Base-by-base conservation (phyloP, 2,797 vertebrate species). In the Chloroceryle inda region DNA sequence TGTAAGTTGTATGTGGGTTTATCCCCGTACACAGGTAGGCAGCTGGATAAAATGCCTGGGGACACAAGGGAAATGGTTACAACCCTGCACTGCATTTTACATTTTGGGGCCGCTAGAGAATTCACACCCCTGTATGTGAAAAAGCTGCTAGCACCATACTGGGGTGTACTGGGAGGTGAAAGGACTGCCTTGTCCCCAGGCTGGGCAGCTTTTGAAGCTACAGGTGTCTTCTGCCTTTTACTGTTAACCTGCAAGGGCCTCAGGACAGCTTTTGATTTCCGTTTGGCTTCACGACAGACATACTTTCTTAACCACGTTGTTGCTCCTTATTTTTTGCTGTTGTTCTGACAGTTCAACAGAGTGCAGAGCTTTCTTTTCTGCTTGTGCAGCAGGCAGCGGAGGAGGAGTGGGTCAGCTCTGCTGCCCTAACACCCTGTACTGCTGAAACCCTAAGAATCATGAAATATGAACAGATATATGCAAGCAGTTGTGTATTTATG, bases 191-290 rank as follows among this genome's bases (percentile, higher is more conserved):
- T 8, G 29, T 50, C 13, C 16, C 6, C 4, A 68, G 10, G 37
- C 23, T 38, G 7, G 23, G 5, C 35, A 77, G 23, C 22, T 35
- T 83, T 82, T 74, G 10, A 74, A 85, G 20, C 21, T 47, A 55
- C 9, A 37, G 26, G 6, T n/a, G 3, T 53, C 49, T 88, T 88
- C 27, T 44, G 6, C 22, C 13, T 71, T 85, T 79, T 35, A 35
- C 37, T 45, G 11, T 82, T 66, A 83, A 26, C 42, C 33, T 75
- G 20, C 33, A 64, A 77, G 31, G 2, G 38, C 55, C 42, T 73
- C 79, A 80, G 27, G 31, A 84, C n/a, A 73, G 31, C 35, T 49
- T 88, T 69, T 80, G 12, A 56, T 72, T 85, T 94, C 58, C 33
- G 44, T 82, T 73, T 77, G 49, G 26, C 67, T 91, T 74, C 71